These are phyloP conservation scores for Ophioninae sp. DNA, from an alignment of 2,888 invertebrate species.

Conservation along the genomic window DNA sequence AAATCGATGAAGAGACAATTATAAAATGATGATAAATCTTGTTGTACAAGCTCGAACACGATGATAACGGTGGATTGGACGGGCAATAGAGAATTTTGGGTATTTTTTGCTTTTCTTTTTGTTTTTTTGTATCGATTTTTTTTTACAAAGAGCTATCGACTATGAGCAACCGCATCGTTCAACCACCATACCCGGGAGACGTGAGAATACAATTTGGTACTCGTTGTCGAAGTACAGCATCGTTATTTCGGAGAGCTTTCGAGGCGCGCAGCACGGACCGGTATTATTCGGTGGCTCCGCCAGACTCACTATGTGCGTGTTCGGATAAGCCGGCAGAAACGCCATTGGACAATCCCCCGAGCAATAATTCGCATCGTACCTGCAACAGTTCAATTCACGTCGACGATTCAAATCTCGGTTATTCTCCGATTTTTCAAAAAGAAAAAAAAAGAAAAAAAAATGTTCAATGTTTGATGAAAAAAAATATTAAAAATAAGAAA, in stretches of 20 bases:
- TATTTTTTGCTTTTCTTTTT: constrained; percentile 31
- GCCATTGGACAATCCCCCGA: constrained; percentile 96
- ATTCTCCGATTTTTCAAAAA: no score
- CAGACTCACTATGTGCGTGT: constrained; percentile 93
- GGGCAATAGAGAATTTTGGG: constrained; percentile 44
- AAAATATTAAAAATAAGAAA: no score
- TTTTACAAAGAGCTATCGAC: constrained; percentile 65
- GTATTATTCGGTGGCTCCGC: constrained; percentile 89
- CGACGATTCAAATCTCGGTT: no score
- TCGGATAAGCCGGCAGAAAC: constrained; percentile 92
- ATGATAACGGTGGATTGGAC: constrained; percentile 45
- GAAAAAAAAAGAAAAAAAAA: no score
- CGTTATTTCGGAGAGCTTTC: constrained; percentile 92
- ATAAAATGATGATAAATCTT: constrained; percentile 38
- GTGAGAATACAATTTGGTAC: constrained; percentile 92
- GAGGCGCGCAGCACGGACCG: constrained; percentile 96
- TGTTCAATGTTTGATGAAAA: no score
- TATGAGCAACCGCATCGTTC: constrained; percentile 96
- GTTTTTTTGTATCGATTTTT: constrained; percentile 20
- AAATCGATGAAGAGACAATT: constrained; percentile 31
- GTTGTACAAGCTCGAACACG: constrained; percentile 34
- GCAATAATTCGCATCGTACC: constrained; percentile 97
- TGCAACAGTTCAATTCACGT: constrained; percentile 60
- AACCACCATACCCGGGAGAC: constrained; percentile 96
- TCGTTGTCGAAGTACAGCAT: constrained; percentile 96